A percentile compares a stretch with the other conserved stretches of the same genome.
Evolutionary conservation across 1,140 invertebrate species (phyloP).

Genomic region (Diorhabda sublineata): DNA sequence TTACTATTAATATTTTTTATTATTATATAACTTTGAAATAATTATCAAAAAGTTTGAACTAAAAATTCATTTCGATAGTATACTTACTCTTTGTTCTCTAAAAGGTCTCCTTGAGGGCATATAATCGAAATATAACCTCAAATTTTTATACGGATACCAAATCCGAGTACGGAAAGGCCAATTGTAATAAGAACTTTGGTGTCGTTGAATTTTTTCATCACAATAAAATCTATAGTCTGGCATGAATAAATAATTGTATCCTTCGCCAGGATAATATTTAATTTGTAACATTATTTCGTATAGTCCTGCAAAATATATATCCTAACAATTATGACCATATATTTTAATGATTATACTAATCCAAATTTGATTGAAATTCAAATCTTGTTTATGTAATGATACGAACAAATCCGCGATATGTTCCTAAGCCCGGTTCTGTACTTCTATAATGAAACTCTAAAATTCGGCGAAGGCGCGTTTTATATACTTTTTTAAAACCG

Average conservation of each 20-base stretch:
- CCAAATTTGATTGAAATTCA: too few species aligned
- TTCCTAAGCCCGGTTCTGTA: too few species aligned
- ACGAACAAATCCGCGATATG: too few species aligned
- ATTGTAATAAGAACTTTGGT: slow-evolving; percentile 23
- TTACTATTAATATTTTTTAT: too few species aligned
- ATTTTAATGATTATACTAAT: background rate
- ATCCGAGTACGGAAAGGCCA: slow-evolving; percentile 27
- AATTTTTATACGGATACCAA: slow-evolving; percentile 28
- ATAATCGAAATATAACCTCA: slow-evolving; percentile 26
- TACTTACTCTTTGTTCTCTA: slow-evolving; percentile 27
- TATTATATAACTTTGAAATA: too few species aligned
- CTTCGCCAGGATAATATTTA: slow-evolving; percentile 31
- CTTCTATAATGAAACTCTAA: too few species aligned
- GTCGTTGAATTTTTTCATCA: slow-evolving; percentile 30
- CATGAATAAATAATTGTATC: slow-evolving; percentile 29
- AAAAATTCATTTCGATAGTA: too few species aligned
- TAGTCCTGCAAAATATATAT: background rate
- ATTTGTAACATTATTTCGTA: slow-evolving; percentile 27
- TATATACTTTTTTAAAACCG: too few species aligned
- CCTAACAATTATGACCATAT: background rate
- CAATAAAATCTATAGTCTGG: slow-evolving; percentile 32
- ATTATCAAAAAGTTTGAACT: too few species aligned
- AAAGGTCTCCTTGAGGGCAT: slow-evolving; percentile 27
- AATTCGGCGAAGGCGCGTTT: too few species aligned
- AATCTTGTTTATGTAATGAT: too few species aligned